Evolutionary conservation across 1,140 invertebrate genomes (phyloP).

Genomic region (Eubasilissa regina): DNA sequence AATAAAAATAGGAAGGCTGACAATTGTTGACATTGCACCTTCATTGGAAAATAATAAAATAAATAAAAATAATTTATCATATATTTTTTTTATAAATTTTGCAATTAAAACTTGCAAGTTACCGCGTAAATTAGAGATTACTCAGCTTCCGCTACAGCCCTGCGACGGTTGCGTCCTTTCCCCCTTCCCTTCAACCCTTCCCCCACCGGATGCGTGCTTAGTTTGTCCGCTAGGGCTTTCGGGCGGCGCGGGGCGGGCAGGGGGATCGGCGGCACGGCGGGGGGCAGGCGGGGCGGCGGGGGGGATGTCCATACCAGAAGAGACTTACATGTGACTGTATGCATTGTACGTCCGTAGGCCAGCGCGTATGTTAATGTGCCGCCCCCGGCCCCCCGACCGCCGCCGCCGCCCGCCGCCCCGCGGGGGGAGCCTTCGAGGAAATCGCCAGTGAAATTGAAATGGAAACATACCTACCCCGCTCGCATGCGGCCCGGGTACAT

Average conservation of each 20-base stretch:
- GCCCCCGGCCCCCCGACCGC: neutral
- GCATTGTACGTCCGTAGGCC: conserved; percentile 46
- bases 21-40: too few relatives aligned
- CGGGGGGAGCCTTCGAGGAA: conserved; percentile 43
- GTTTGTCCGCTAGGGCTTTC: conserved; percentile 47
- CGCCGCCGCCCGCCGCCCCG: neutral
- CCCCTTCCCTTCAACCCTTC: conserved; percentile 26
- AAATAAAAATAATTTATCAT: too few relatives aligned
- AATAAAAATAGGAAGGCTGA: too few relatives aligned
- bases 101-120: neutral
- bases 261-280: conserved; percentile 13
- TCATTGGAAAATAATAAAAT: too few relatives aligned
- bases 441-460: conserved; percentile 54
- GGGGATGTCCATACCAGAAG: conserved; percentile 59
- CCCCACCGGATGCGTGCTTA: conserved; percentile 56
- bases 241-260: conserved; percentile 25
- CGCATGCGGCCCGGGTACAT: conserved; percentile 18
- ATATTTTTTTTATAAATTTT: too few relatives aligned
- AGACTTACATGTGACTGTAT: conserved; percentile 56
- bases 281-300: conserved; percentile 29
- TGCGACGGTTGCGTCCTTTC: conserved; percentile 28
- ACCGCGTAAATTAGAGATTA: conserved; percentile 1
- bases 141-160: conserved; percentile 35
- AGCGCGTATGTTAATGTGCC: conserved; percentile 49
- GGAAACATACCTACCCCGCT: conserved; percentile 35